Base-by-base conservation (phyloP, 1,140 invertebrate genomes). In the Aphidius ervi region DNA sequence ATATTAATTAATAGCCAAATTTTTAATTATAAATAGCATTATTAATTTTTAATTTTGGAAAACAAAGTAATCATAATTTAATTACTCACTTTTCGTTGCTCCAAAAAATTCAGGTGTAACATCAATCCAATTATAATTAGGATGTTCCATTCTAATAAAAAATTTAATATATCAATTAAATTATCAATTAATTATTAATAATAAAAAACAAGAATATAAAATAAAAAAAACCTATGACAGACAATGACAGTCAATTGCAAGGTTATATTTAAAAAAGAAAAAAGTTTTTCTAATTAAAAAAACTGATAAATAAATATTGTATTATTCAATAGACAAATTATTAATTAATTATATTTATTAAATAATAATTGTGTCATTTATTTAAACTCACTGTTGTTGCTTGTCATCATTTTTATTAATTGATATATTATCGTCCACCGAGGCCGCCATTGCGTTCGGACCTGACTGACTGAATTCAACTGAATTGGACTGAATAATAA, bases 41-140 rank as follows among this genome's bases (percentile, higher is more conserved):
- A 0, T 16, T 16, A 16, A 16, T 16, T 16, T 16, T 16, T 16
- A 16, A 16, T 16, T 16, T 16, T 16, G 16, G 1, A 16, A 16
- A 16, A 16, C 16, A 16, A 16, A 16, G 1, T 16, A 0, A 16
- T 16, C 1, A 1, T 0, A 16, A 16, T 16, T 16, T 16, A 16
- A 16, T 16, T 16, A 58, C 68, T 76, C 82, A 91, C 90, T 87
- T 85, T 86, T 85, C 48, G 90, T 87, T 53, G 87, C 82, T 67
- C 84, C 82, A 70, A 89, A 86, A 75, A 93, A 94, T 63, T 90
- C 87, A 57, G 82, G 69, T 10, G 91, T 92, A 46, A 92, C 87
- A 67, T 92, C 88, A 52, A 87, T 81, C 89, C 90, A 92, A 71
- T 88, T 88, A 68, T 16, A 16, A 16, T 16, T 16, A 16, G 16